These are phyloP conservation scores for Melieria omissa DNA, from an alignment of 2,888 invertebrate genomes.

Conservation along the genomic window DNA sequence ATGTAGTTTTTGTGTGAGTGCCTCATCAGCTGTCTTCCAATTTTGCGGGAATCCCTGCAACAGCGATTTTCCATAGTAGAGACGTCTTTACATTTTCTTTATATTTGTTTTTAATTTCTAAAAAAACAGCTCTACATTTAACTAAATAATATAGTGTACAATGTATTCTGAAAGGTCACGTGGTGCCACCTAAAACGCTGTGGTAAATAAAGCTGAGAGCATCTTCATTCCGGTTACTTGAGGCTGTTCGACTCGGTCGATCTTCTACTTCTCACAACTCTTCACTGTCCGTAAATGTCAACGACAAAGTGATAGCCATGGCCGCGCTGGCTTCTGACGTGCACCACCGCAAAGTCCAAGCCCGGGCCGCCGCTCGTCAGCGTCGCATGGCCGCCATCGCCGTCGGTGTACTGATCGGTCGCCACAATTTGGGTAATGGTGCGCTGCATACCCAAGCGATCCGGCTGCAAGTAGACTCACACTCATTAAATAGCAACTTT, in stretches of 20 bases:
- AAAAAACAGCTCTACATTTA: background rate
- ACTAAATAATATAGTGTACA: background rate
- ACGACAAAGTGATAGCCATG: slow-evolving; percentile 66
- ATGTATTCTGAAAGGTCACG: no score
- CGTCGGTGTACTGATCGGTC: slow-evolving; percentile 46
- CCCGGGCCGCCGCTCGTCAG: slow-evolving; percentile 48
- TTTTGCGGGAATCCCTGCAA: no score
- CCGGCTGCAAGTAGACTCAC: slow-evolving; percentile 30
- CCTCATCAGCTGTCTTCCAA: no score
- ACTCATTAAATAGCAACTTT: background rate
- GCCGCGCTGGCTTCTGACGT: slow-evolving; percentile 63
- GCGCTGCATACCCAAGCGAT: slow-evolving; percentile 37
- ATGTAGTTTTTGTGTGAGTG: no score
- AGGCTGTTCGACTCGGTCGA: background rate
- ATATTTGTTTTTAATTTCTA: background rate
- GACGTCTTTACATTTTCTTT: background rate
- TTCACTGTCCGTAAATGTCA: slow-evolving; percentile 59
- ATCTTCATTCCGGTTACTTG: background rate
- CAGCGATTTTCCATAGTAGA: no score
- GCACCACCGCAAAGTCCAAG: slow-evolving; percentile 45
- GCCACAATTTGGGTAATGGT: slow-evolving; percentile 48
- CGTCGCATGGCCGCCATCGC: slow-evolving; percentile 47
- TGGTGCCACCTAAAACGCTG: no score
- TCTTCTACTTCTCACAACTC: background rate
- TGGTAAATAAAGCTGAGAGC: no score